A percentile compares a stretch with the other conserved stretches of the same genome.
phyloP scores from a whole-genome alignment of 2,113 vertebrate genomes.

The Oostethus manadensis region DNA sequence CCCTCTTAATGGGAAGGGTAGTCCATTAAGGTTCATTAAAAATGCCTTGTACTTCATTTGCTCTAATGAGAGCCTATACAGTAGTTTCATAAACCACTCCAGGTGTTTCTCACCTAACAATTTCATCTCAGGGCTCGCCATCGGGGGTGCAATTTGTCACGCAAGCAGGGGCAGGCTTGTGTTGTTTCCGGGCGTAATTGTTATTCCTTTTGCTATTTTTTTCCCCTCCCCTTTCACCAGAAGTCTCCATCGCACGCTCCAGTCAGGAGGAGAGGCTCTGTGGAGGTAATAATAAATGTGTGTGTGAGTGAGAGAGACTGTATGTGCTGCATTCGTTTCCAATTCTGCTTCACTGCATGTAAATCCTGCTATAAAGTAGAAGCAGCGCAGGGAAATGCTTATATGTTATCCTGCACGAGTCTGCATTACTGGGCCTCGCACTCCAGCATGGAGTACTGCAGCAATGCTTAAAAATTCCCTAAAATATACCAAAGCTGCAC shows the following conservation, averaged over 20 bases:
- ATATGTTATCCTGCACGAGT: conserved; percentile 9
- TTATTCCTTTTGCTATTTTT: conserved; percentile 27
- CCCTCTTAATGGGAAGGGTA: conserved; percentile 58
- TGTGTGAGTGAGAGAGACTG: conserved; percentile 3
- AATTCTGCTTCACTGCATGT: conserved; percentile 4
- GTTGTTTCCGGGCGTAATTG: conserved; percentile 29
- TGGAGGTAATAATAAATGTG: conserved; percentile 84
- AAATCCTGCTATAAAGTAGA: conserved; percentile 15
- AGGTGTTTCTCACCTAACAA: conserved; percentile 61
- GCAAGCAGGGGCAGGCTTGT: conserved; percentile 32
- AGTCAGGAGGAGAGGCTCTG: conserved; percentile 87
- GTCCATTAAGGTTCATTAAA: conserved; percentile 70
- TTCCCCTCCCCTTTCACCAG: conserved; percentile 70
- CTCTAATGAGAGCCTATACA: conserved; percentile 66
- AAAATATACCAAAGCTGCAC: conserved; percentile 9
- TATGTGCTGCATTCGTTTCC: background rate
- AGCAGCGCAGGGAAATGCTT: conserved; percentile 4
- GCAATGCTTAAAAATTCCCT: background rate
- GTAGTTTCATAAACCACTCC: conserved; percentile 62
- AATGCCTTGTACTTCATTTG: conserved; percentile 65
- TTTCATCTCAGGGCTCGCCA: conserved; percentile 44
- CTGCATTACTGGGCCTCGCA: background rate
- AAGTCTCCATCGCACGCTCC: conserved; percentile 89
- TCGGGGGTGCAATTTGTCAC: conserved; percentile 46
- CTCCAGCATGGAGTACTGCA: background rate